Evolutionary conservation across 2,888 invertebrate genomes (phyloP).

Genomic region (Gnatocerus cornutus): DNA sequence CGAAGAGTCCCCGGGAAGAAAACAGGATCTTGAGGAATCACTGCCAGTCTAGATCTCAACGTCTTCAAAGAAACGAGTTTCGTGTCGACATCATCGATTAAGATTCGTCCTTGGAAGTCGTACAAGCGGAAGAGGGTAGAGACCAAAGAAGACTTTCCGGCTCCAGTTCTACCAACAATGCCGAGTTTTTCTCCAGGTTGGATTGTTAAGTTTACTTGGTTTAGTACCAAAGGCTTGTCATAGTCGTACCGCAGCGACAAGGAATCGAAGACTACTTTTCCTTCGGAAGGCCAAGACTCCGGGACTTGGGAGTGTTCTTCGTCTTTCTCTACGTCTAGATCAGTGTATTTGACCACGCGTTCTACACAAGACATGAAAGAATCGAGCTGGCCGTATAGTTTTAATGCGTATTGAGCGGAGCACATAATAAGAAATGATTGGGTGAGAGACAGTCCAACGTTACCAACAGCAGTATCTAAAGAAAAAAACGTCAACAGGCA

Average conservation of each 20-base stretch:
- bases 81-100: constrained; percentile 85
- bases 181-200: neutral
- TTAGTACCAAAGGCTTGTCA: neutral
- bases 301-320: neutral
- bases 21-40: constrained; percentile 90
- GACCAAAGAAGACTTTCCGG: constrained; percentile 8
- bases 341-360: constrained; percentile 3
- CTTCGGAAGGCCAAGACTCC: neutral
- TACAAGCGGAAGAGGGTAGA: constrained; percentile 2
- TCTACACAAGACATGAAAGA: neutral
- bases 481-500: too few species aligned
- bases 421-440: neutral
- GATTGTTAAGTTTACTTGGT: neutral
- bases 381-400: neutral
- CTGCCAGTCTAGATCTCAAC: constrained; percentile 84
- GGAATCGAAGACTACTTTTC: neutral
- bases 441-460: neutral
- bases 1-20: constrained; percentile 90
- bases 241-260: neutral
- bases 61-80: constrained; percentile 80
- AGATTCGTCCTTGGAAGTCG: constrained; percentile 70
- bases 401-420: neutral
- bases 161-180: neutral
- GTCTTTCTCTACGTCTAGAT: neutral
- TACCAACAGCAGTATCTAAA: constrained; percentile 1